A percentile compares a stretch with the other conserved stretches of the same genome.
phyloP scores from a whole-genome alignment of 1,140 invertebrate genomes.

The Pteromalus puparum region DNA sequence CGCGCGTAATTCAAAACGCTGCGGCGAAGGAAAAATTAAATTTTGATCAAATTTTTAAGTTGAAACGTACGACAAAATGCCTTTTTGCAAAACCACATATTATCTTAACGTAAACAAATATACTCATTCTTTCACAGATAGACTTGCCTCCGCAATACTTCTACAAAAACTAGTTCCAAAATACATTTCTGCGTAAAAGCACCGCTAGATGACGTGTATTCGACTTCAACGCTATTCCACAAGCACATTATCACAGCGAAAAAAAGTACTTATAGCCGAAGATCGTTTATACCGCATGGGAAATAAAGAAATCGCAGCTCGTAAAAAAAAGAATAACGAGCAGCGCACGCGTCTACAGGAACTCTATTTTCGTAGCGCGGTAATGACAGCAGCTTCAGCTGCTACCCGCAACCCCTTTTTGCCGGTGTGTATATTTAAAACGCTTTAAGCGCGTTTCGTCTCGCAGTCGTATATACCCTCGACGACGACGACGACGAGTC shows the following conservation, averaged over 20 bases:
- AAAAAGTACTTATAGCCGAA: no score
- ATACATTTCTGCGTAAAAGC: no score
- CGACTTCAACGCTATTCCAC: no score
- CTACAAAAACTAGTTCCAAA: no score
- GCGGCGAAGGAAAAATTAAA: not conserved
- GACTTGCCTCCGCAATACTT: no score
- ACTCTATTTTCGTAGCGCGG: constrained; percentile 11
- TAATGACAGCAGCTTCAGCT: constrained; percentile 9
- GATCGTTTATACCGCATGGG: not conserved
- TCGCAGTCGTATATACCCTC: not conserved
- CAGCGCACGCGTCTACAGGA: not conserved
- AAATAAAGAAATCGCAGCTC: constrained; percentile 27
- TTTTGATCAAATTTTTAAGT: no score
- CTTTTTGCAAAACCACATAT: no score
- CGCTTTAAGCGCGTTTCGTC: not conserved
- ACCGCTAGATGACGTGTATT: no score
- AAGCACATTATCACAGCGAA: not conserved
- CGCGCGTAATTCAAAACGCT: not conserved
- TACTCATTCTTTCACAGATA: no score
- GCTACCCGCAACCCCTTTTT: not conserved
- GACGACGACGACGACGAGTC: not conserved
- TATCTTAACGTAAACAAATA: no score
- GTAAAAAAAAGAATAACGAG: not conserved
- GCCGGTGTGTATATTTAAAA: not conserved
- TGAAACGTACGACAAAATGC: no score